phyloP scores from a whole-genome alignment of 2,888 invertebrate species.

The Tuberolachnus salignus region DNA sequence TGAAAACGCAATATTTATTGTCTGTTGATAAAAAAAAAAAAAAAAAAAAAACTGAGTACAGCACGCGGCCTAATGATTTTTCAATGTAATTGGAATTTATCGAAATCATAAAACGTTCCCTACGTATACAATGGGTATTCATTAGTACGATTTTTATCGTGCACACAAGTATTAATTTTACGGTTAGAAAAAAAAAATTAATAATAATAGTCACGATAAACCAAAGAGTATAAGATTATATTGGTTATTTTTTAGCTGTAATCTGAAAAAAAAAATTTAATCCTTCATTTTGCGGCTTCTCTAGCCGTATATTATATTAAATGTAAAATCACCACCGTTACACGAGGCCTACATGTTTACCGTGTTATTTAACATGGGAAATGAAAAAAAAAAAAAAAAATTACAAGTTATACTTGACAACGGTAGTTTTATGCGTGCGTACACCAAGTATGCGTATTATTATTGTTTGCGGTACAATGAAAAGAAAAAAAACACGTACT shows the following conservation, averaged over 20 bases:
- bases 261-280: too few relatives aligned
- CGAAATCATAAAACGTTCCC: neutral
- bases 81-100: neutral
- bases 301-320: too few relatives aligned
- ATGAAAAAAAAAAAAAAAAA: neutral
- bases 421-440: neutral
- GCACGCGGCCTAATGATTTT: neutral
- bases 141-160: neutral
- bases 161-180: neutral
- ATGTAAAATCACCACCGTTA: too few relatives aligned
- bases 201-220: too few relatives aligned
- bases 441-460: slow-evolving; percentile 5
- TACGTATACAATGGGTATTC: neutral
- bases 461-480: neutral
- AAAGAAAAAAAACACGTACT: slow-evolving; percentile 8
- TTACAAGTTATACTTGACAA: slow-evolving; percentile 22
- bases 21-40: too few relatives aligned
- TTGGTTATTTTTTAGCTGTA: too few relatives aligned
- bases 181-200: neutral
- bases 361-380: neutral
- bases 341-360: neutral
- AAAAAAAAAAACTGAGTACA: too few relatives aligned
- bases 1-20: too few relatives aligned
- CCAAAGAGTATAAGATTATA: too few relatives aligned
- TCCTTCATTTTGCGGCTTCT: too few relatives aligned